Conservation (phyloP, 2,797 vertebrate genomes). For the Chiroxiphia lanceolata region DNA sequence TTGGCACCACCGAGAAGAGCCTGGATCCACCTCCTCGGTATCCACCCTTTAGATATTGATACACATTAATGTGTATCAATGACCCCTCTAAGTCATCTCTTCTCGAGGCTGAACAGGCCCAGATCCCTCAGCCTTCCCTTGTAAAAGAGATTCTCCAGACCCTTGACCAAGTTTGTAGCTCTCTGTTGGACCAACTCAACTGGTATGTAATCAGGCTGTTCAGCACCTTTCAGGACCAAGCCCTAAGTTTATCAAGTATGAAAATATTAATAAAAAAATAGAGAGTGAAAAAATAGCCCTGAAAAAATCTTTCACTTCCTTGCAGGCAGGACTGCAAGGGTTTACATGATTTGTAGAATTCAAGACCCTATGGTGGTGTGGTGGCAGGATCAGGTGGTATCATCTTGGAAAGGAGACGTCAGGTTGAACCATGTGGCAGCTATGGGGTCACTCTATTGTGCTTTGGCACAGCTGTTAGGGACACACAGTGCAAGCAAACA, state of each 20-base stretch:
- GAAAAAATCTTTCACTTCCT: neutral
- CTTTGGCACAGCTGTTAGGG: neutral
- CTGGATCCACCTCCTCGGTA: neutral
- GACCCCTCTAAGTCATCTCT: neutral
- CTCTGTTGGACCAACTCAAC: neutral
- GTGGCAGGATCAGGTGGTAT: neutral
- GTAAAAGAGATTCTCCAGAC: neutral
- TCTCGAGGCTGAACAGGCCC: fast-evolving
- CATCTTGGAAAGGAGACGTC: neutral
- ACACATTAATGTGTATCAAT: neutral
- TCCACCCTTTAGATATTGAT: neutral
- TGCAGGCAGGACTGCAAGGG: neutral
- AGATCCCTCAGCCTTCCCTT: neutral
- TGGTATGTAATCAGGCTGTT: neutral
- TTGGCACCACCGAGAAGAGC: neutral
- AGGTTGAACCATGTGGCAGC: neutral
- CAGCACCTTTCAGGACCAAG: neutral
- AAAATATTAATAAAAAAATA: neutral
- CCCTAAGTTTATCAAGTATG: neutral
- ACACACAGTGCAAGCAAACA: fast-evolving
- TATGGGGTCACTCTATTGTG: fast-evolving
- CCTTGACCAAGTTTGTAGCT: neutral
- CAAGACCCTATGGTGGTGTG: fast-evolving
- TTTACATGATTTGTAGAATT: neutral
- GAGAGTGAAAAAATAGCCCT: neutral